A percentile compares a stretch with the other conserved stretches of the same genome.
These are phyloP conservation scores for Hippocampus zosterae DNA, from an alignment of 2,113 vertebrate genomes.

Conservation along the genomic window DNA sequence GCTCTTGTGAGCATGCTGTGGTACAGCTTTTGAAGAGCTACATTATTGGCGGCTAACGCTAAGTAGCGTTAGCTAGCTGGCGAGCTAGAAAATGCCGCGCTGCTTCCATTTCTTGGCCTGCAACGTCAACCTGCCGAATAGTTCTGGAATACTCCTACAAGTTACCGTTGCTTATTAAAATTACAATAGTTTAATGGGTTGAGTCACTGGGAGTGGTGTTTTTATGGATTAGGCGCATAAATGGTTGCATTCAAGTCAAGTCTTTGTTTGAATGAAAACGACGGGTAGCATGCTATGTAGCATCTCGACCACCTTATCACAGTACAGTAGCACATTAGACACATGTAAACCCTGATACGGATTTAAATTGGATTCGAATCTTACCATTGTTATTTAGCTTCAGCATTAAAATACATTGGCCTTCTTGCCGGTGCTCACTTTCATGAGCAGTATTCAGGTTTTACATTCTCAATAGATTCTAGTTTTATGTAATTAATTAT, in stretches of 20 bases:
- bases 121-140: background rate
- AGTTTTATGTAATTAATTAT: background rate
- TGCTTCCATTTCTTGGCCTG: conserved; percentile 5
- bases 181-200: accelerated
- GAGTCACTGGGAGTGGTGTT: background rate
- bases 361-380: background rate
- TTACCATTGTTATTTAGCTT: too few relatives aligned
- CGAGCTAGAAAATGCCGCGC: conserved; percentile 36
- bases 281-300: background rate
- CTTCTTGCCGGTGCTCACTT: background rate
- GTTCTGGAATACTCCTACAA: background rate
- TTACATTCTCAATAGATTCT: too few relatives aligned
- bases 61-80: background rate
- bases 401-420: too few relatives aligned
- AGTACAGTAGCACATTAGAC: background rate
- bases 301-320: background rate
- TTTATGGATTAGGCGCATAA: background rate
- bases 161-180: background rate
- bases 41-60: conserved; percentile 13
- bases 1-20: background rate
- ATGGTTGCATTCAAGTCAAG: background rate
- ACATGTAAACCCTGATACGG: background rate
- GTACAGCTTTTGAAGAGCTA: background rate
- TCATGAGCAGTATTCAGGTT: too few relatives aligned
- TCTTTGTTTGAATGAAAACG: conserved; percentile 38